Evolutionary conservation across 1,140 invertebrate species (phyloP), one percentile per base, ranked within the genome.

Genomic region (Lucilia sericata): DNA sequence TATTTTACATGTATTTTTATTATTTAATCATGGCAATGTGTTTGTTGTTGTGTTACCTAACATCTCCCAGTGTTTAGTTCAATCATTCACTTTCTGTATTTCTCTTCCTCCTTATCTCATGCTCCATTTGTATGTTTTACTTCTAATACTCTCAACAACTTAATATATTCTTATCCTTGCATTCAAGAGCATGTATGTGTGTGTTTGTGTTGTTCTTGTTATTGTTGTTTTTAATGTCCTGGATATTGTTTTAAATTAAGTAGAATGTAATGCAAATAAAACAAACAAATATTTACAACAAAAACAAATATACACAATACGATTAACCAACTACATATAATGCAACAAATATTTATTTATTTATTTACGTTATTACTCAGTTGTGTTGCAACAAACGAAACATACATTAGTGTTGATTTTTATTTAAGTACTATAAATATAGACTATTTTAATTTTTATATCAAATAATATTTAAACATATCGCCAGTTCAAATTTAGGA

Each of bases 241-340:
- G 65, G n/a, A 70, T 70, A 25, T 70, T 70, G 65, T 21, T 7
- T 70, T 70, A 19, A 70, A 70, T 70, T 70, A 70, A 70, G 4
- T 70, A 10, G 21, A 70, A 70, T 21, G 0, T 5, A n/a, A 60
- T 60, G n/a, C 14, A 70, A 70, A 70, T 10, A 7, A 60, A 60
- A 17, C 2, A 60, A 60, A 60, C 55, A 25, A 70, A 70, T 55
- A 17, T 25, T 21, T 70, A 25, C 65, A 70, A 70, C 19, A 25
- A 70, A 19, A 70, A 70, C 10, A 70, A 8, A 19, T 19, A 70
- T 60, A 60, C 5, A 42, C 42, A 42, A 42, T 42, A 42, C 42
- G 42, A 42, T 42, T 42, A 42, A 7, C 2, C 42, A 42, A 42
- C 42, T 42, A 42, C 42, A 36, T 5, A 14, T 60, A 60, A 60